A percentile compares a stretch with the other conserved stretches of the same genome.
These are phyloP conservation scores for Melanostoma mellinum DNA, from an alignment of 2,888 invertebrate genomes.

Conservation along the genomic window DNA sequence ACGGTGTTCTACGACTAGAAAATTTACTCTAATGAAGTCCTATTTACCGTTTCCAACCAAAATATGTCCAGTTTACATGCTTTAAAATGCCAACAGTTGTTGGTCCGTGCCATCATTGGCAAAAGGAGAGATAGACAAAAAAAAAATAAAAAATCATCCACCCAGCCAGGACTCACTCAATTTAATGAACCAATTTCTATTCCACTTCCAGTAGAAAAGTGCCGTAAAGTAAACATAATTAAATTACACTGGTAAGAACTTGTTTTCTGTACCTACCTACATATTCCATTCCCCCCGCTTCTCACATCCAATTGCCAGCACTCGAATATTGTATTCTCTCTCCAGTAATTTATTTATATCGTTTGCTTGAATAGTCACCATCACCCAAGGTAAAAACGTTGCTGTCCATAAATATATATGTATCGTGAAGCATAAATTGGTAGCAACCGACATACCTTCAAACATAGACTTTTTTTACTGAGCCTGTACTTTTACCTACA, in stretches of 20 bases:
- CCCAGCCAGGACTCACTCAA: conserved; percentile 32
- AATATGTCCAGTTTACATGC: too few relatives aligned
- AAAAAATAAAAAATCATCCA: not conserved
- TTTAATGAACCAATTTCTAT: conserved; percentile 72
- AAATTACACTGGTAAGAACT: conserved; percentile 65
- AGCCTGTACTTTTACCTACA: conserved; percentile 13
- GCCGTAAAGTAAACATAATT: conserved; percentile 67
- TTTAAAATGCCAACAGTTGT: too few relatives aligned
- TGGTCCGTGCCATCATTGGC: too few relatives aligned
- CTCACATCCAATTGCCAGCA: conserved; percentile 51
- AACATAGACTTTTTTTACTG: not conserved
- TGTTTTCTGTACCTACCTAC: conserved; percentile 45
- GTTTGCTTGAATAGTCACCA: conserved; percentile 57
- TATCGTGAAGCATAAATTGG: conserved; percentile 16
- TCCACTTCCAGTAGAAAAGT: conserved; percentile 65
- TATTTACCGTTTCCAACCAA: too few relatives aligned
- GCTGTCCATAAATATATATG: conserved; percentile 21
- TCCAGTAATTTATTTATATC: conserved; percentile 64
- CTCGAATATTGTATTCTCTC: conserved; percentile 53
- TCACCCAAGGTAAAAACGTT: conserved; percentile 25
- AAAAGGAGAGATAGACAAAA: not conserved
- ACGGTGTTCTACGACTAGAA: too few relatives aligned
- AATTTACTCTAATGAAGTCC: too few relatives aligned
- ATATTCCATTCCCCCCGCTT: not conserved
- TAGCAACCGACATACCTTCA: not conserved